phyloP scores from a whole-genome alignment of 2,113 vertebrate species.

The Helogale parvula region DNA sequence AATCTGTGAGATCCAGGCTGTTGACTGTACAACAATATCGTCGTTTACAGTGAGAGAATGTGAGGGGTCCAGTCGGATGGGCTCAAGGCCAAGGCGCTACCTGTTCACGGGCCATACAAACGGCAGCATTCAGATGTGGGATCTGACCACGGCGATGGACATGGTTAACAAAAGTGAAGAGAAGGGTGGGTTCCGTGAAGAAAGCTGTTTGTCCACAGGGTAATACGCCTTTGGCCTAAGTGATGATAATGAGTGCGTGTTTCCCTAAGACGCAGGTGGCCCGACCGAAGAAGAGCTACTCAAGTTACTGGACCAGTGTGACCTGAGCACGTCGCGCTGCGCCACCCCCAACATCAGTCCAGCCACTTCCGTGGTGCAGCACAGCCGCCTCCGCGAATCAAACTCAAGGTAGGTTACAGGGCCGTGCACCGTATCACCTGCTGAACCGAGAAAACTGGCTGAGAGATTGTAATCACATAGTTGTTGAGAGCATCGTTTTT shows the following conservation, averaged over 20 bases:
- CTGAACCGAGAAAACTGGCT: too few relatives aligned
- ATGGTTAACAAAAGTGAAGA: constrained; percentile 94
- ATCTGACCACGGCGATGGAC: constrained; percentile 98
- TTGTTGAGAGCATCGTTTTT: not conserved
- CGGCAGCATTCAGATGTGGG: constrained; percentile 99
- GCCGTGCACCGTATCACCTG: fast-evolving
- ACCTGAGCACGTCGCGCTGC: constrained; percentile 96
- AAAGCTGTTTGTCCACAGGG: fast-evolving
- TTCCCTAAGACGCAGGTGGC: constrained; percentile 91
- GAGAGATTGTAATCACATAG: not conserved
- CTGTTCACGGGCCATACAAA: constrained; percentile 98
- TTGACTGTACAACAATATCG: constrained; percentile 96
- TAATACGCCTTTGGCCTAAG: fast-evolving
- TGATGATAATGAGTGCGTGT: not conserved
- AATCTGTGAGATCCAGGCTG: constrained; percentile 98
- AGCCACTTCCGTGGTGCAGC: constrained; percentile 95
- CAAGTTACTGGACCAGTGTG: constrained; percentile 96
- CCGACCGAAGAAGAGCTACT: constrained; percentile 97
- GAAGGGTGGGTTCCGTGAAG: constrained; percentile 82
- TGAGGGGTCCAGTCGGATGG: constrained; percentile 98
- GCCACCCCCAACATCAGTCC: constrained; percentile 98
- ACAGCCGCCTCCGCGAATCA: constrained; percentile 94
- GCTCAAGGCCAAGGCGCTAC: constrained; percentile 95
- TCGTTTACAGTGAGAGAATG: constrained; percentile 97
- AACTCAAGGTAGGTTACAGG: constrained; percentile 90